Base-by-base conservation (phyloP, 2,888 invertebrate genomes). In the Hemicrepidius hirtus region DNA sequence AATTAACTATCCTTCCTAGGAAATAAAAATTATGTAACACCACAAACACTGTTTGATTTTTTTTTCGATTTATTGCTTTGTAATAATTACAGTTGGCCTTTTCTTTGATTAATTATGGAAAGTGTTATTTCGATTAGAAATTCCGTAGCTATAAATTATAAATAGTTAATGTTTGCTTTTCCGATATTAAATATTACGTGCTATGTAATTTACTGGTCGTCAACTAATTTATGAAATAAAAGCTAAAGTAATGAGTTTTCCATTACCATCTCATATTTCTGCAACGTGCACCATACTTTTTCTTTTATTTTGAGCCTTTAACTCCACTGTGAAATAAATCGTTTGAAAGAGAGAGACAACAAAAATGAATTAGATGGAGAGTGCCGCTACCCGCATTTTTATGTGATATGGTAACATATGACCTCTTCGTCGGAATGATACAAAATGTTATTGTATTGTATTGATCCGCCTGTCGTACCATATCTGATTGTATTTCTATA, bases 401-500 rank as follows among this genome's bases (percentile, higher is more conserved):
- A 68, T 68, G 68, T 50, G 62, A 68, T 62, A 68, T 68, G 68
- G 70, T 57, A 70, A 70, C 64, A 70, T 64, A 70, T 64, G 70
- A 70, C 70, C 70, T 70, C 70, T 49, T 71, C 68, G 49, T 49
- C 67, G 62, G 68, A 68, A 74, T 66, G 68, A 75, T 75, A 75
- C 70, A 75, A 75, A 75, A 71, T 73, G 69, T 69, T 76, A 72
- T 72, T 69, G 70, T 72, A 76, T 76, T 68, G 76, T 72, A 76
- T 76, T 68, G 76, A 76, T 76, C 71, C 63, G 67, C 32, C 65
- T 75, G 70, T 74, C 72, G 62, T 74, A 50, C 66, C 53, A 70
- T 73, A 75, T 75, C 73, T 73, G 73, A 75, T 75, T 75, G 71
- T 67, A 73, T 76, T 76, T 75, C 66, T 76, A 74, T 71, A 76